Evolutionary conservation across 1,140 invertebrate species (phyloP).

Genomic region (Zaprionus vittiger): DNA sequence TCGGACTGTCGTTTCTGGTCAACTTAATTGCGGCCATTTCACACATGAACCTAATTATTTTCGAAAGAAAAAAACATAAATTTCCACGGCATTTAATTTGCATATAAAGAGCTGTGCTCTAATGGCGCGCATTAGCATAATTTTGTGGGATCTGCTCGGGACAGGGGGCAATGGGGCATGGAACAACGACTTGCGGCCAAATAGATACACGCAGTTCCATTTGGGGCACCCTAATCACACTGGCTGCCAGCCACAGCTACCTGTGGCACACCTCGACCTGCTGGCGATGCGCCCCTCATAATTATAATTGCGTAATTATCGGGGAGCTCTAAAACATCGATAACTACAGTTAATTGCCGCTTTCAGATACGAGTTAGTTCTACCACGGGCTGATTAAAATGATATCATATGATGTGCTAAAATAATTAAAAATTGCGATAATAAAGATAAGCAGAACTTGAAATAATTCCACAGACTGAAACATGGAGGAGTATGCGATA

Average conservation of each 20-base stretch:
- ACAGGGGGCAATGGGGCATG: not conserved
- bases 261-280: conserved; percentile 2
- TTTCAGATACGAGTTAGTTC: not conserved
- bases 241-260: not conserved
- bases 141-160: conserved; percentile 28
- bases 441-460: not conserved
- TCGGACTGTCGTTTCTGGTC: conserved; percentile 36
- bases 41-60: conserved; percentile 49
- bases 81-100: conserved; percentile 53
- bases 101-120: conserved; percentile 52
- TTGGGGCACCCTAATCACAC: not conserved
- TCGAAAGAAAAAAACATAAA: conserved; percentile 35
- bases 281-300: not conserved
- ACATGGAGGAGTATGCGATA: not conserved
- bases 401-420: not conserved
- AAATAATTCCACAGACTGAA: not conserved
- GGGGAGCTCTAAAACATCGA: not conserved
- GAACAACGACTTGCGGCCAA: not conserved
- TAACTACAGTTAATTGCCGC: not conserved
- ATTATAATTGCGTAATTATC: conserved; percentile 12
- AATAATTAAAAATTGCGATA: not conserved
- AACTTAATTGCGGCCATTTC: conserved; percentile 52
- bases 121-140: conserved; percentile 55
- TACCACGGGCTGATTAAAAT: not conserved
- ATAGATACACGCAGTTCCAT: conserved; percentile 26